These are phyloP conservation scores for Myotis daubentonii DNA, from an alignment of 2,797 vertebrate species.

Conservation along the genomic window DNA sequence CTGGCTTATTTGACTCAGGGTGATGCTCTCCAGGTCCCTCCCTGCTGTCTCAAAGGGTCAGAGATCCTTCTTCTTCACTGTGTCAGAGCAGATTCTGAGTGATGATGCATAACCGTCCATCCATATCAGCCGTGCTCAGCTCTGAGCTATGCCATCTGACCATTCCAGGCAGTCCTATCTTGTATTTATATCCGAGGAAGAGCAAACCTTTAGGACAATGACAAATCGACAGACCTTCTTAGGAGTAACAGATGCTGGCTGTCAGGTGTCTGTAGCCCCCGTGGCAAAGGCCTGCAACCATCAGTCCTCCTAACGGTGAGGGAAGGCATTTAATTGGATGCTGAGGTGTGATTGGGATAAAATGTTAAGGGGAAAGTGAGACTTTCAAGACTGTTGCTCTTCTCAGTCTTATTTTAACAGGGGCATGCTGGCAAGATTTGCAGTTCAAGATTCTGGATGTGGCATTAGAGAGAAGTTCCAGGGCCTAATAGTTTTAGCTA, in stretches of 20 bases:
- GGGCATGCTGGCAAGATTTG: constrained; percentile 51
- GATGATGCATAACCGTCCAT: neutral
- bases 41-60: too few species aligned
- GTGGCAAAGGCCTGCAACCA: constrained; percentile 55
- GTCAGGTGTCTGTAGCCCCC: constrained; percentile 14
- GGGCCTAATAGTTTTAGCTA: constrained; percentile 66
- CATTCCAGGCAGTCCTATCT: constrained; percentile 11
- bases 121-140: neutral
- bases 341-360: constrained; percentile 65
- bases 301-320: constrained; percentile 52
- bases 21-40: too few species aligned
- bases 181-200: constrained; percentile 56
- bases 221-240: constrained; percentile 64
- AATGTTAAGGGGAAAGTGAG: constrained; percentile 64
- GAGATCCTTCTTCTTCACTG: too few species aligned
- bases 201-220: constrained; percentile 61
- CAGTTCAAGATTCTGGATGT: constrained; percentile 57
- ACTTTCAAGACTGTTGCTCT: constrained; percentile 59
- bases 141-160: constrained; percentile 11
- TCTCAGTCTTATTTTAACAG: constrained; percentile 65
- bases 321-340: constrained; percentile 69
- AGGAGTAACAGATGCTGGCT: constrained; percentile 58
- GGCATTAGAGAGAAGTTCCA: constrained; percentile 64
- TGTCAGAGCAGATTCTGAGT: neutral
- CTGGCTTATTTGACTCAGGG: too few species aligned